Base-by-base conservation (phyloP, 2,888 invertebrate genomes). In the Oscheius sp. region DNA sequence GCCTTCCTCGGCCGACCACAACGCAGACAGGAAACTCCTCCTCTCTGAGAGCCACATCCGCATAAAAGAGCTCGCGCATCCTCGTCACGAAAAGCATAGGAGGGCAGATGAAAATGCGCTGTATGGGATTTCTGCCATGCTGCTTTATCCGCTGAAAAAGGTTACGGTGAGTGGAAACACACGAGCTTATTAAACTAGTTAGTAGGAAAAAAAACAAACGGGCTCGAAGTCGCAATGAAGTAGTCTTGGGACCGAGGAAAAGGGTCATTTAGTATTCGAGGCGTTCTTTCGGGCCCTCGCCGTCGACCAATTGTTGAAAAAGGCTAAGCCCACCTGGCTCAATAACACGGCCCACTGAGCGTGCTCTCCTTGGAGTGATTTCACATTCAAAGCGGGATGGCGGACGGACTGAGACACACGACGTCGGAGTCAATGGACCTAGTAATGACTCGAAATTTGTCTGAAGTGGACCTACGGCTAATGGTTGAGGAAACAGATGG, bases 81-180 rank as follows among this genome's bases (percentile, higher is more conserved):
- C 51, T 85, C 84, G 58, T 84, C 77, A 32, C 75, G 75, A 63
- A 84, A 84, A 42, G 77, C 71, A 60, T 85, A 85, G 3, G 81
- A 77, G 4, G 85, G 85, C 1, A 85, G 78, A 59, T 85, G 85
- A 73, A 84, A 85, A 63, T 85, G 85, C n/a, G 75, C 73, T 13
- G 78, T 74, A 58, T 47, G 60, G 10, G 73, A 60, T 33, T 59
- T 13, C 51, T 76, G 66, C 42, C 33, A 72, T 21, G 76, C 73
- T 53, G 68, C 59, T 55, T 37, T 53, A 37, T 68, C 68, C 1
- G 68, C 68, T 68, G 68, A 37, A 68, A 63, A 60, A 4, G 63
- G 35, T 58, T 57, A 13, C 32, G 47, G 60, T 71, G 57, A 74
- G 59, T 11, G 21, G 62, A 35, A 42, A 53, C 29, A 42, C 29